A percentile compares a stretch with the other conserved stretches of the same genome.
Conservation (phyloP, 2,797 vertebrate species). For the Brotogeris chrysoptera region DNA sequence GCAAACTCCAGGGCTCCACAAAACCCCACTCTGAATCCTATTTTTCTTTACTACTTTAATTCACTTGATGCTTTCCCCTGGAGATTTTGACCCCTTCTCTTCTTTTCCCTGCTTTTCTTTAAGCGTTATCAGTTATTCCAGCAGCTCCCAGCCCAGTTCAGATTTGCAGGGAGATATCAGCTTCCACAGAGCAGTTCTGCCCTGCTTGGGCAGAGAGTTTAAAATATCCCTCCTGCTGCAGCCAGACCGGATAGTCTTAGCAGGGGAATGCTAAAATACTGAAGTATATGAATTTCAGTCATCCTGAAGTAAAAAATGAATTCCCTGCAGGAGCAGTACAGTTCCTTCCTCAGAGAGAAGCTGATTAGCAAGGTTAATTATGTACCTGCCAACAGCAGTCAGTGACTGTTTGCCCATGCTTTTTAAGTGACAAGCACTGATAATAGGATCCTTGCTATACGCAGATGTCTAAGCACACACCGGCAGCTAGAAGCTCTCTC, state of each 20-base stretch:
- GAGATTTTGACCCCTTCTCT: neutral
- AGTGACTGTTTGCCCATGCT: rapidly evolving
- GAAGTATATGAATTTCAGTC: slow-evolving; percentile 9
- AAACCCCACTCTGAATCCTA: neutral
- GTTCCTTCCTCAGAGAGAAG: slow-evolving; percentile 10
- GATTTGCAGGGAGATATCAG: neutral
- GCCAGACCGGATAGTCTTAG: neutral
- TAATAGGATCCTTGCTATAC: neutral
- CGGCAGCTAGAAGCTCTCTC: neutral
- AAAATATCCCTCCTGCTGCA: neutral
- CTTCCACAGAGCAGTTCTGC: neutral
- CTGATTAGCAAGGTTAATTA: slow-evolving; percentile 61
- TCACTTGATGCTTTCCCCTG: neutral
- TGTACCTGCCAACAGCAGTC: neutral
- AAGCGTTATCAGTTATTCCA: neutral
- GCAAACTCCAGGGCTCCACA: neutral
- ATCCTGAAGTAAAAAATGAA: neutral
- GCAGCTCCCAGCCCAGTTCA: neutral
- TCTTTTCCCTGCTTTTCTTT: neutral
- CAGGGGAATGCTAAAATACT: neutral
- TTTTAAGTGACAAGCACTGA: neutral
- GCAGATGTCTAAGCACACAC: neutral
- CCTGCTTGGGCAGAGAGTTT: neutral
- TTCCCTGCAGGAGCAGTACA: slow-evolving; percentile 9
- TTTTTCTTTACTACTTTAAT: neutral